Evolutionary conservation across 2,113 vertebrate species (phyloP).

Genomic region (Mystacornis crossleyi): DNA sequence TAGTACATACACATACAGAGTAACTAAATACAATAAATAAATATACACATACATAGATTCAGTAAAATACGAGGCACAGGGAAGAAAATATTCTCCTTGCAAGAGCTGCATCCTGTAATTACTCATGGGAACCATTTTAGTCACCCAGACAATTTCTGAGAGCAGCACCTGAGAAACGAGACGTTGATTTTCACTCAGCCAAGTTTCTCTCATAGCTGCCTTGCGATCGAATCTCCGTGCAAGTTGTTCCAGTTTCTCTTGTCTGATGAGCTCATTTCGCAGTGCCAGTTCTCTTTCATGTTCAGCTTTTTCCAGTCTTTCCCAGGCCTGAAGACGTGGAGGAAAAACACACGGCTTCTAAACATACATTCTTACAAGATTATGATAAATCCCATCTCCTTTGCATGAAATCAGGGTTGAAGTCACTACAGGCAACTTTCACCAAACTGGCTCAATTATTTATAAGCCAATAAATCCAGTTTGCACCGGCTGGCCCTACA

Average conservation of each 20-base stretch:
- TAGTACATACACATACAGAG: not conserved
- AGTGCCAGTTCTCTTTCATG: slow-evolving; percentile 96
- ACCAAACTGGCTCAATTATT: not conserved
- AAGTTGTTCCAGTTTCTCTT: slow-evolving; percentile 98
- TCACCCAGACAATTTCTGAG: not conserved
- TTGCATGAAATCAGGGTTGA: not conserved
- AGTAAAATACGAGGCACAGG: not conserved
- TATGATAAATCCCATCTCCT: not conserved
- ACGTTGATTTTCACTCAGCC: slow-evolving; percentile 96
- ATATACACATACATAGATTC: not conserved
- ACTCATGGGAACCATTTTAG: slow-evolving; percentile 15
- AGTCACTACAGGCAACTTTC: not conserved
- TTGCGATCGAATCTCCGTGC: slow-evolving; percentile 95
- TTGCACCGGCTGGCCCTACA: not conserved
- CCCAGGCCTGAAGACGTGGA: slow-evolving; percentile 85
- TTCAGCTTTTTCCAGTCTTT: slow-evolving; percentile 98
- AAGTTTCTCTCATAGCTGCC: slow-evolving; percentile 97
- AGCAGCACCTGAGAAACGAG: slow-evolving; percentile 91
- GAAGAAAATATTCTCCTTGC: not conserved
- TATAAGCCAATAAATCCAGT: not conserved
- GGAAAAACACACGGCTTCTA: not conserved
- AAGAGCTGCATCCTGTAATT: not conserved
- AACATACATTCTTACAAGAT: not conserved
- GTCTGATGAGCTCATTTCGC: slow-evolving; percentile 94
- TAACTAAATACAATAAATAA: not conserved